These are phyloP conservation scores for Coenonympha arcania DNA, from an alignment of 2,888 invertebrate genomes.

Conservation along the genomic window DNA sequence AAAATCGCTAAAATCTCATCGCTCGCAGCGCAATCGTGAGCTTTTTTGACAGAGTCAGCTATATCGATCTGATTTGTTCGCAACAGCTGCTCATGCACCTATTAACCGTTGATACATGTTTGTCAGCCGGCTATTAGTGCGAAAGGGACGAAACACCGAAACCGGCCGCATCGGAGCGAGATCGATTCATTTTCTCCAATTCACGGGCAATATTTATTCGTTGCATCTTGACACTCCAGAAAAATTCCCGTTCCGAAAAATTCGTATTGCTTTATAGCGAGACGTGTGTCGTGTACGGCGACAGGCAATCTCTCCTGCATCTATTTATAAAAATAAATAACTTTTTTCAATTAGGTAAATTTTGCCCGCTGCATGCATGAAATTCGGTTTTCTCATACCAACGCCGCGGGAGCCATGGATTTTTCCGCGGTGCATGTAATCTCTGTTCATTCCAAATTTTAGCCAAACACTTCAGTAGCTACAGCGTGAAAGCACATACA, in stretches of 20 bases:
- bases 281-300: constrained; percentile 51
- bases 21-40: constrained; percentile 46
- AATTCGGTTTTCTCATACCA: no score
- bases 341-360: no score
- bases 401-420: no score
- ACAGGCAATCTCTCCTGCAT: constrained; percentile 60
- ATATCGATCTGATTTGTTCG: constrained; percentile 74
- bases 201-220: constrained; percentile 68
- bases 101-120: constrained; percentile 75
- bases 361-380: no score
- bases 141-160: constrained; percentile 67
- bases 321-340: no score
- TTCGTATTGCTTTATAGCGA: constrained; percentile 58
- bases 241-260: constrained; percentile 64
- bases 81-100: constrained; percentile 72
- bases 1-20: constrained; percentile 39
- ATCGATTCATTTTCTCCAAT: constrained; percentile 67
- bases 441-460: no score
- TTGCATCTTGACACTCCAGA: constrained; percentile 63
- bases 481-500: no score
- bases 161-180: constrained; percentile 65
- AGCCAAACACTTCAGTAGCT: no score
- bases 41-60: constrained; percentile 74
- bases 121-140: constrained; percentile 74
- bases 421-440: no score